Evolutionary conservation across 1,140 invertebrate species (phyloP).

Genomic region (Triops cancriformis): DNA sequence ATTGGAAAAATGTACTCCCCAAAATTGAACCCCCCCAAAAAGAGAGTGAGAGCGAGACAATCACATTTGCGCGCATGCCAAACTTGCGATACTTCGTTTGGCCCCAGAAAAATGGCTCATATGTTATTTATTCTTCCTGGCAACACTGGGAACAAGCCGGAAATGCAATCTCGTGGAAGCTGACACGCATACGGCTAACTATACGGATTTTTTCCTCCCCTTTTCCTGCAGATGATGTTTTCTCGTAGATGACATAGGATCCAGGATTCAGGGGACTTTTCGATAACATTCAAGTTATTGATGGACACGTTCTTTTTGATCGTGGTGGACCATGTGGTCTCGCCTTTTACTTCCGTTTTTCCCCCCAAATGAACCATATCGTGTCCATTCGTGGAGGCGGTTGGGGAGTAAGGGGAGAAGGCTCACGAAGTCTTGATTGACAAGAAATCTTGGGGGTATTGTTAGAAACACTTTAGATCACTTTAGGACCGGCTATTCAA

Average conservation of each 20-base stretch:
- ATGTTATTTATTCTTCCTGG: too few species aligned
- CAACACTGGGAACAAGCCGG: too few species aligned
- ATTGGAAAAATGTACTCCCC: neutral
- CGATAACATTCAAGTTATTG: neutral
- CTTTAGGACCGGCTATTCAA: too few species aligned
- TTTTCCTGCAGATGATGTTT: neutral
- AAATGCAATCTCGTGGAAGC: too few species aligned
- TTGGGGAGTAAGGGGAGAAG: neutral
- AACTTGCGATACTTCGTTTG: neutral
- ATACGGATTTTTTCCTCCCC: neutral
- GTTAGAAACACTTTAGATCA: too few species aligned
- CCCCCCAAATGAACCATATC: neutral
- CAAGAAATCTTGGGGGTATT: too few species aligned
- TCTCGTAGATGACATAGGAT: neutral
- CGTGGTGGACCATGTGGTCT: neutral
- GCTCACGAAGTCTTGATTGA: neutral
- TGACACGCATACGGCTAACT: too few species aligned
- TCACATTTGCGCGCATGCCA: neutral
- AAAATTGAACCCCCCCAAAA: neutral
- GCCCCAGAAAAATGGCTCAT: too few species aligned
- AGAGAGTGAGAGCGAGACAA: neutral
- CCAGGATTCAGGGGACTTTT: neutral
- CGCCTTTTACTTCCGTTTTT: neutral
- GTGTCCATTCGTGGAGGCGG: neutral
- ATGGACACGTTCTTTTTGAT: neutral